Base-by-base conservation (phyloP, 2,888 invertebrate genomes). In the Drosophila flavopinicola region DNA sequence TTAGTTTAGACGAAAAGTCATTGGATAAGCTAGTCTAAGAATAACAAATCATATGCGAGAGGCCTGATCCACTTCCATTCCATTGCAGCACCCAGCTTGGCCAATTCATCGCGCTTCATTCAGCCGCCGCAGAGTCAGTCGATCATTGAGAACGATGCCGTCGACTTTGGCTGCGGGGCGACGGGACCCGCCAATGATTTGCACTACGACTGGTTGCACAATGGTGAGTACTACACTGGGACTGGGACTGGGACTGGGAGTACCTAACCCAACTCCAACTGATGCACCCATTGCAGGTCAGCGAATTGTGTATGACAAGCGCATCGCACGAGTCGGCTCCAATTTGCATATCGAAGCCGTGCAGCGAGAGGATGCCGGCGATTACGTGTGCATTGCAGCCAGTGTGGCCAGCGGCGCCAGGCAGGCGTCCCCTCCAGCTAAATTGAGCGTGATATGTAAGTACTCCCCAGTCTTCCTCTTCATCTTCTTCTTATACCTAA, bases 351-450 rank as follows among this genome's bases (percentile, higher is more conserved):
- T 91, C 67, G 89, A 89, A 63, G 69, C 87, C 27, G 88, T 88
- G 75, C 79, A 85, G 65, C 88, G 88, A 64, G 84, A 80, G 44
- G 91, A 91, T 86, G 86, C 69, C 60, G 91, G 91, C 29, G 90
- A 90, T 75, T 91, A 90, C 79, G 88, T 90, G 59, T 91, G 91
- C 71, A 91, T 91, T 72, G 91, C 91, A 44, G 89, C 90, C 68
- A 90, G 89, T 77, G 77, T 76, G 69, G 82, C 88, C 69, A 91
- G 88, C 76, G 91, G 91, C 65, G 91, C 91, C 79, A 88, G 91
- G 66, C 90, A 90, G 79, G 91, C 91, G 51, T 91, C 91, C 58
- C 91, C 91, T 27, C 88, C 91, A 65, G 91, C 91, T 48, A 88
- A 88, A 66, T 85, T 91, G 74, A 90, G 84, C 79, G 83, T 91